phyloP scores from a whole-genome alignment of 1,140 invertebrate genomes.

The Elysia chlorotica region DNA sequence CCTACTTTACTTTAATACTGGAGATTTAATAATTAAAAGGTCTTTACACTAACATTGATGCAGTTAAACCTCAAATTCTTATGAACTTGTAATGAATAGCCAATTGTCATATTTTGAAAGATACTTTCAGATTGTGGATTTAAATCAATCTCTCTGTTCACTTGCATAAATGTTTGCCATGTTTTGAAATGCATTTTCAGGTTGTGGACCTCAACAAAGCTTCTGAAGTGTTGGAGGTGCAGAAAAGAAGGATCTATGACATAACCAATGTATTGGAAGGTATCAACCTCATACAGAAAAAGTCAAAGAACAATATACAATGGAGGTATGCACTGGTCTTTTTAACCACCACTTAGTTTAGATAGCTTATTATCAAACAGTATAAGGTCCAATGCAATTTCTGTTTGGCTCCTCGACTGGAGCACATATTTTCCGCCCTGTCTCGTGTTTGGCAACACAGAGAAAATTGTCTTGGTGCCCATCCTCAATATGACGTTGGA shows the following conservation, averaged over 20 bases:
- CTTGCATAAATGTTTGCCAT: no score
- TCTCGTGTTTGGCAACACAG: not conserved
- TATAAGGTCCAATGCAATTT: not conserved
- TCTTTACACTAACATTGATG: no score
- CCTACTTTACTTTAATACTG: no score
- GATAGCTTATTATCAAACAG: not conserved
- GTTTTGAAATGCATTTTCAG: no score
- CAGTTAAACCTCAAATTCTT: no score
- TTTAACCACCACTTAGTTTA: not conserved
- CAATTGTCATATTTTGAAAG: no score
- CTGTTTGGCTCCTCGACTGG: not conserved
- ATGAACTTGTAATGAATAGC: no score
- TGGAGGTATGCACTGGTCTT: slow-evolving; percentile 57
- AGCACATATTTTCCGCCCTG: not conserved
- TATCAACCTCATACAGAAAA: slow-evolving; percentile 97
- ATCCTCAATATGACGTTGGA: no score
- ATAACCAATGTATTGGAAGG: slow-evolving; percentile 99
- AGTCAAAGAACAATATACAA: slow-evolving; percentile 95
- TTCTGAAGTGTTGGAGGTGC: slow-evolving; percentile 89
- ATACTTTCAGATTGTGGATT: no score
- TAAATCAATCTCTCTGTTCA: no score
- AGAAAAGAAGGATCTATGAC: slow-evolving; percentile 96
- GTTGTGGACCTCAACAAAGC: slow-evolving; percentile 70
- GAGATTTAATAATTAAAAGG: no score
- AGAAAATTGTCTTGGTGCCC: no score